A percentile compares a stretch with the other conserved stretches of the same genome.
phyloP scores from a whole-genome alignment of 1,140 invertebrate species.

The Andrena cerasifolii region DNA sequence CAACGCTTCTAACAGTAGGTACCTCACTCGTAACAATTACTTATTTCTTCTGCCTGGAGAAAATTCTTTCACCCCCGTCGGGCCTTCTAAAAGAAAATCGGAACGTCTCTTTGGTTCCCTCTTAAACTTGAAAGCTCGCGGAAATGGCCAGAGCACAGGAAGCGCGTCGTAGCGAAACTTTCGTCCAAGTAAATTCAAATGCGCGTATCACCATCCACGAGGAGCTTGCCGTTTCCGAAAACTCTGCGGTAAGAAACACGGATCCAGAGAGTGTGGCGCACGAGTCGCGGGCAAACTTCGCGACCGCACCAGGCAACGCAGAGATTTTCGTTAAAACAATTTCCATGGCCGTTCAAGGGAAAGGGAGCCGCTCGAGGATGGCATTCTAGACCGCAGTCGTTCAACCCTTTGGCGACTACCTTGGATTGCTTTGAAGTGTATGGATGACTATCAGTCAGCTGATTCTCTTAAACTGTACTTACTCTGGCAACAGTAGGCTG shows the following conservation, averaged over 20 bases:
- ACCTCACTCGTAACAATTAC: no score
- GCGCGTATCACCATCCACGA: background rate
- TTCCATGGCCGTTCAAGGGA: background rate
- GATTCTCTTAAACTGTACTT: no score
- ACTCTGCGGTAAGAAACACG: background rate
- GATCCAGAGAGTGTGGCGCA: background rate
- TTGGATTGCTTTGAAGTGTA: no score
- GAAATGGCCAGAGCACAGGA: background rate
- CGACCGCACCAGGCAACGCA: background rate
- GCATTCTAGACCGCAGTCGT: background rate
- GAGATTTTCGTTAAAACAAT: background rate
- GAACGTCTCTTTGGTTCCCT: background rate
- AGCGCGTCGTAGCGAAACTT: background rate
- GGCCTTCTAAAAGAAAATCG: no score
- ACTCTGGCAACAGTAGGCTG: no score
- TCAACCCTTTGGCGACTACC: no score
- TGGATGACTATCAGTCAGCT: no score
- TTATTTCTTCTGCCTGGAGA: no score
- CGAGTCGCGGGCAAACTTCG: background rate
- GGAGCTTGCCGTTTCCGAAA: background rate
- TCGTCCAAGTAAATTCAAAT: background rate
- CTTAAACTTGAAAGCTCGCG: background rate
- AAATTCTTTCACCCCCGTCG: no score
- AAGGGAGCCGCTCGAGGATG: background rate
- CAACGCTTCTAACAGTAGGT: no score